These are phyloP conservation scores for Corythoichthys haematopterus DNA, from an alignment of 2,113 vertebrate species.

Conservation along the genomic window DNA sequence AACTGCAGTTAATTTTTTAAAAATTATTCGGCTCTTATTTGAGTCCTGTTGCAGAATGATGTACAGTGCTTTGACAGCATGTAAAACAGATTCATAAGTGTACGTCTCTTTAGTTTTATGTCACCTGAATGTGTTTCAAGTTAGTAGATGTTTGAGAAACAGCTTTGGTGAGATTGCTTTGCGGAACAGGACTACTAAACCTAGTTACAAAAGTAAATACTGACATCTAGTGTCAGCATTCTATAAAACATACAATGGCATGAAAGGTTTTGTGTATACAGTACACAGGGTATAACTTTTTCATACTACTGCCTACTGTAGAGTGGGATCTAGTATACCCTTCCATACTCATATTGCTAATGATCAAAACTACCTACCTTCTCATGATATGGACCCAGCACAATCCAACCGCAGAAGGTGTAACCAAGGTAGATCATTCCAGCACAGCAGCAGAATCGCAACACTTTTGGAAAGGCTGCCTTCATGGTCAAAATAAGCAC, in stretches of 20 bases:
- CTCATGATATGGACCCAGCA: conserved; percentile 91
- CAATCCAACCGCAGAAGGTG: conserved; percentile 97
- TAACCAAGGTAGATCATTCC: conserved; percentile 98
- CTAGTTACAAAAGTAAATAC: conserved; percentile 3
- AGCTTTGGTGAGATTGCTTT: background rate
- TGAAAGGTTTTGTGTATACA: background rate
- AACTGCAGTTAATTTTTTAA: background rate
- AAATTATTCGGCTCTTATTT: background rate
- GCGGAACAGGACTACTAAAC: background rate
- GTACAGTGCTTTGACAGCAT: background rate
- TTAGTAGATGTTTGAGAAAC: background rate
- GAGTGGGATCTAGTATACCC: too few relatives aligned
- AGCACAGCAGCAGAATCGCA: conserved; percentile 93
- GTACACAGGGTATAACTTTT: too few relatives aligned
- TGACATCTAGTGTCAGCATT: conserved; percentile 49
- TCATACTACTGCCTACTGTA: too few relatives aligned
- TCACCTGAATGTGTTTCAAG: background rate
- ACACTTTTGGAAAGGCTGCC: conserved; percentile 87
- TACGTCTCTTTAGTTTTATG: background rate
- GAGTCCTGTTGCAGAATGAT: too few relatives aligned
- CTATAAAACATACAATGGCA: background rate
- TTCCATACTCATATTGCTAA: background rate
- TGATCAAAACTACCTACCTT: conserved; percentile 74
- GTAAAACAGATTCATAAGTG: background rate
- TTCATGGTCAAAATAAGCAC: conserved; percentile 96